phyloP scores from a whole-genome alignment of 2,797 vertebrate genomes.

The Characodon lateralis region DNA sequence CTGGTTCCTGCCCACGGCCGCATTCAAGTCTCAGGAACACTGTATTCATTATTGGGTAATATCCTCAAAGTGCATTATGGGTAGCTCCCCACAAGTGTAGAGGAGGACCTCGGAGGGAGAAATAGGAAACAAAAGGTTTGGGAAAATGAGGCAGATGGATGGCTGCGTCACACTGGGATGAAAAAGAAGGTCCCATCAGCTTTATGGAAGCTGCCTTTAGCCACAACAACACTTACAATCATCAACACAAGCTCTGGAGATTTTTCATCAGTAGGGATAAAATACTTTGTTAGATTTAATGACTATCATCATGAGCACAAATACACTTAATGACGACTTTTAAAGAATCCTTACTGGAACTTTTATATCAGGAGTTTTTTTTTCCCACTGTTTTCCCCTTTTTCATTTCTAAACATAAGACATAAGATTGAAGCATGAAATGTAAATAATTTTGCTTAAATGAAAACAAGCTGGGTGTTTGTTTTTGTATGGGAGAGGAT shows the following conservation, averaged over 20 bases:
- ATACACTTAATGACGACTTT: background rate
- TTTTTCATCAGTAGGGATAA: constrained; percentile 44
- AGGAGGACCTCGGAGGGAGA: constrained; percentile 7
- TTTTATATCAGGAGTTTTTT: background rate
- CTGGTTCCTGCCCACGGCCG: constrained; percentile 62
- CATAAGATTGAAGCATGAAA: background rate
- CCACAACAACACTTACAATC: constrained; percentile 15
- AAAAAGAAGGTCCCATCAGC: constrained; percentile 53
- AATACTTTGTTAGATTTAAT: constrained; percentile 36
- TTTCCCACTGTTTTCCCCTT: background rate
- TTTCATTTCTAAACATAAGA: too few species aligned
- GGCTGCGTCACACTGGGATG: constrained; percentile 38
- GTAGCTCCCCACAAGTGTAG: constrained; percentile 48
- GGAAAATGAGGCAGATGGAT: constrained; percentile 29
- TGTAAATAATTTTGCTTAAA: background rate
- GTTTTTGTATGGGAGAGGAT: too few species aligned
- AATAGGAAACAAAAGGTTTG: constrained; percentile 16
- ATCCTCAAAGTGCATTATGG: constrained; percentile 58
- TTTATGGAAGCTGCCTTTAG: constrained; percentile 29
- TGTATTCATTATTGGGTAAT: constrained; percentile 69
- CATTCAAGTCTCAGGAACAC: constrained; percentile 62
- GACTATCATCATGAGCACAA: background rate
- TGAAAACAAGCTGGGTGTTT: background rate
- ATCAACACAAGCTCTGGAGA: constrained; percentile 22
- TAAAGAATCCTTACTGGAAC: background rate